Conservation (phyloP, 2,797 vertebrate genomes). For the Podargus strigoides region DNA sequence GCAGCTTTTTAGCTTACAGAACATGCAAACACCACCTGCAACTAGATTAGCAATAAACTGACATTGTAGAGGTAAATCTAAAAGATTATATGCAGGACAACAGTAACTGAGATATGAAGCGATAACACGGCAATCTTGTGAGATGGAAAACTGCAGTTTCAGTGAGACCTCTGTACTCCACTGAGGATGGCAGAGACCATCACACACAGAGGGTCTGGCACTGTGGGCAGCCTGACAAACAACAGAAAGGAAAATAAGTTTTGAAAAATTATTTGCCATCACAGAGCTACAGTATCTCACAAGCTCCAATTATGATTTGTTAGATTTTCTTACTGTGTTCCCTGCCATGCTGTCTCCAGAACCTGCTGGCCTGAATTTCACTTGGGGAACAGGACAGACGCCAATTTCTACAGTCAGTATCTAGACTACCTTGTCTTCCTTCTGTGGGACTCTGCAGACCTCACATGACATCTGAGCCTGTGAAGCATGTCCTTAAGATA, state of each 20-base stretch:
- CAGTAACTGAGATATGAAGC: background rate
- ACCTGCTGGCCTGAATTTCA: background rate
- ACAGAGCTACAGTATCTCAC: background rate
- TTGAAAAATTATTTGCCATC: background rate
- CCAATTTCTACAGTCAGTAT: background rate
- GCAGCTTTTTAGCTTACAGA: background rate
- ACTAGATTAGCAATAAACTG: background rate
- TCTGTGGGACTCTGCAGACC: background rate
- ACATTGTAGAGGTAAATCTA: background rate
- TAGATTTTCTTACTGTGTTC: background rate
- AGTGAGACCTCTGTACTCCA: background rate
- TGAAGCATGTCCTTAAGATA: background rate
- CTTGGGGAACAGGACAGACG: background rate
- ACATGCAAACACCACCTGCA: background rate
- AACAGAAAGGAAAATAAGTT: background rate
- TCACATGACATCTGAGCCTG: background rate
- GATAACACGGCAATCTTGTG: background rate
- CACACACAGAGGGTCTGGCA: background rate
- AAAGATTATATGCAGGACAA: background rate
- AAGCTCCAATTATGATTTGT: background rate
- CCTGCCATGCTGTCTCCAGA: background rate
- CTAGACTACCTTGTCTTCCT: background rate
- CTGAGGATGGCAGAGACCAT: fast-evolving
- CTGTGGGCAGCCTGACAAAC: background rate
- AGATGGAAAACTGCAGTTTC: background rate